Percentiles rank a stretch among this genome's conserved stretches.
Conservation (phyloP, 1,140 invertebrate species). For the Lasioglossum baleicum region DNA sequence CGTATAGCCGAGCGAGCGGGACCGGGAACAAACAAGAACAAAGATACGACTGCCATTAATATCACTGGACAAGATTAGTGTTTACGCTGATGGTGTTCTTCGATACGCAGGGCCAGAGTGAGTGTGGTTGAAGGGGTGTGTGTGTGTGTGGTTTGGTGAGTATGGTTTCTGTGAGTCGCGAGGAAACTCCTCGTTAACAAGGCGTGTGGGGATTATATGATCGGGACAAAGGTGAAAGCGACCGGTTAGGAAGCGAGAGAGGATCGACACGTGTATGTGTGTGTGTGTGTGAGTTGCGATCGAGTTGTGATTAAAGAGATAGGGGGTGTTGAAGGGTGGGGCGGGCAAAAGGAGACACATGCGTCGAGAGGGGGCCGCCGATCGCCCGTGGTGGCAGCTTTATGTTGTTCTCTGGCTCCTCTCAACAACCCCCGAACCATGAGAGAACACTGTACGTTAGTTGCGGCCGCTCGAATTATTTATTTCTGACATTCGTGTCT, state of each 20-base stretch:
- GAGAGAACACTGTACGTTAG: neutral
- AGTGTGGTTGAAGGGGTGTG: conserved; percentile 30
- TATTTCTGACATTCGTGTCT: neutral
- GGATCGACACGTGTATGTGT: no score
- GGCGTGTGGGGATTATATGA: no score
- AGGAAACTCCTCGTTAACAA: no score
- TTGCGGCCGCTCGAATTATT: conserved; percentile 34
- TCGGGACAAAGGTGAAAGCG: no score
- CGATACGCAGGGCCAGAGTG: conserved; percentile 67
- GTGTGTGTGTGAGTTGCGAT: no score
- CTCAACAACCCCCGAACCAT: conserved; percentile 13
- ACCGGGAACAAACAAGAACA: conserved; percentile 82
- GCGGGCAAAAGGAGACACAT: conserved; percentile 39
- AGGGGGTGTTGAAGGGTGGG: conserved; percentile 51
- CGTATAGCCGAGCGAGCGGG: conserved; percentile 80
- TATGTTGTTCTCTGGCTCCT: neutral
- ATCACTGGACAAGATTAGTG: conserved; percentile 80
- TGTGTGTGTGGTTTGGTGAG: conserved; percentile 5
- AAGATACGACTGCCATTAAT: conserved; percentile 81
- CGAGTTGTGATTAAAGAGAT: no score
- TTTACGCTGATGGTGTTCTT: conserved; percentile 76
- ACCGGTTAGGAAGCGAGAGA: no score
- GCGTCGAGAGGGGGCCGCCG: conserved; percentile 33
- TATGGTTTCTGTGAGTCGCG: no score
- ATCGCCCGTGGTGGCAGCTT: conserved; percentile 31